Percentiles rank a stretch among this genome's conserved stretches.
These are phyloP conservation scores for Sialia sialis DNA, from an alignment of 2,113 vertebrate species.

Conservation along the genomic window DNA sequence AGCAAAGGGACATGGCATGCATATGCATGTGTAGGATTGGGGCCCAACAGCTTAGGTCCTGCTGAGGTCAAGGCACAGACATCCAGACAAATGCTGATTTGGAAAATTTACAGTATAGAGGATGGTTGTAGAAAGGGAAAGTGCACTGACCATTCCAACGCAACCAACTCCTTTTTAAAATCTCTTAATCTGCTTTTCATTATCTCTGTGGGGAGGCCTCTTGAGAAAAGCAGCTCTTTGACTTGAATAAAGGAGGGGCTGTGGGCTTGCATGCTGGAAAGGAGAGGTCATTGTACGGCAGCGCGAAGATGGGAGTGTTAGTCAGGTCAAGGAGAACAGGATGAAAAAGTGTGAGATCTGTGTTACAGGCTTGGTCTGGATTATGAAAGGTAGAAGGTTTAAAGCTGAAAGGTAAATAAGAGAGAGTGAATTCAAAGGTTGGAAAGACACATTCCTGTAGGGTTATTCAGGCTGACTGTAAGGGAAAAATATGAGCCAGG, in stretches of 20 bases:
- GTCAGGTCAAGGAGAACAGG: constrained; percentile 44
- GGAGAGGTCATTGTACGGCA: constrained; percentile 38
- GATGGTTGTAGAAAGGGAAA: constrained; percentile 53
- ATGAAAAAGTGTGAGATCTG: constrained; percentile 47
- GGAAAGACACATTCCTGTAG: background rate
- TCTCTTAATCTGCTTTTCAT: constrained; percentile 69
- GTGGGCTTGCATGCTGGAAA: constrained; percentile 19
- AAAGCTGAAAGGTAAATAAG: constrained; percentile 23
- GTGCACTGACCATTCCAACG: constrained; percentile 44
- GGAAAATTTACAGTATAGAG: constrained; percentile 58
- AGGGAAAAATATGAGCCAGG: background rate
- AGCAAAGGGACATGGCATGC: background rate
- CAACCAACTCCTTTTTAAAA: constrained; percentile 49
- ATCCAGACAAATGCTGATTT: constrained; percentile 32
- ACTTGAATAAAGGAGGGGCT: constrained; percentile 61
- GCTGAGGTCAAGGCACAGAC: constrained; percentile 35
- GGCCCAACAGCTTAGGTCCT: constrained; percentile 10
- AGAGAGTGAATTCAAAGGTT: background rate
- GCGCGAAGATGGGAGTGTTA: background rate
- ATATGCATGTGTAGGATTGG: constrained; percentile 8
- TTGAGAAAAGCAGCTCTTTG: constrained; percentile 64
- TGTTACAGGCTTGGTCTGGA: constrained; percentile 3
- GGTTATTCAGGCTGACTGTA: background rate
- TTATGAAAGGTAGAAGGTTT: constrained; percentile 15
- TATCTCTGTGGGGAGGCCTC: constrained; percentile 65